Evolutionary conservation across 2,113 vertebrate genomes (phyloP), one percentile per base, ranked within the genome.

Genomic region (Chionodraco myersi): DNA sequence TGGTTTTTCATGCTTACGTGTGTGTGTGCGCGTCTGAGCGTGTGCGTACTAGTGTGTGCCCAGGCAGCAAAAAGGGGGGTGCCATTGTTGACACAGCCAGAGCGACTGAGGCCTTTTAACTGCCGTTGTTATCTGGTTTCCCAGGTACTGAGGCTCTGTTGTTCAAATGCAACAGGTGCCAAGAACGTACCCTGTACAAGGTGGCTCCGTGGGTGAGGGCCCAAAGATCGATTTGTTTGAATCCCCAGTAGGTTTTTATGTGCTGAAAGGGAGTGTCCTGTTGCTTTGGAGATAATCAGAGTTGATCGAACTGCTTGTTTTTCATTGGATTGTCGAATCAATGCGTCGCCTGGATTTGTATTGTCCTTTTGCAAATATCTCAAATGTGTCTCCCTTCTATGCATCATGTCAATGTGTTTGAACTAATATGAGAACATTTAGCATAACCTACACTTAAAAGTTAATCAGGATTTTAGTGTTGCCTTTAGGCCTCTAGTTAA

Each of bases 111-210:
- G 71, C 87, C 88, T 90, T 71, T 86, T 86, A 86, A 82, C 82
- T 5, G 23, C 73, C 4, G 72, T 16, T 86, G 84, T 92, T 92
- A 90, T 91, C 91, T 92, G 87, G 90, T 92, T 92, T 89, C 89
- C 89, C 80, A 87, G 92, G 83, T 90, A 89, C 82, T 87, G 84
- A 84, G 77, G 59, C 86, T 73, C 82, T 89, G 88, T 90, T 91
- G 83, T 91, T 86, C 72, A 64, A 73, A 62, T 60, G 79, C 69
- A 85, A 69, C 91, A 82, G 85, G 87, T 92, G 88, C 92, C 86
- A 86, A 87, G 87, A 71, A 83, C 72, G 41, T 10, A 26, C 61
- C 34, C 23, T 60, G 70, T 10, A 52, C 15, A 21, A 54, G 57
- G 54, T 60, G 67, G 48, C 54, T 63, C 54, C 56, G 60, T 56